phyloP scores from a whole-genome alignment of 2,797 vertebrate genomes.

The Acrossocheilus fasciatus region DNA sequence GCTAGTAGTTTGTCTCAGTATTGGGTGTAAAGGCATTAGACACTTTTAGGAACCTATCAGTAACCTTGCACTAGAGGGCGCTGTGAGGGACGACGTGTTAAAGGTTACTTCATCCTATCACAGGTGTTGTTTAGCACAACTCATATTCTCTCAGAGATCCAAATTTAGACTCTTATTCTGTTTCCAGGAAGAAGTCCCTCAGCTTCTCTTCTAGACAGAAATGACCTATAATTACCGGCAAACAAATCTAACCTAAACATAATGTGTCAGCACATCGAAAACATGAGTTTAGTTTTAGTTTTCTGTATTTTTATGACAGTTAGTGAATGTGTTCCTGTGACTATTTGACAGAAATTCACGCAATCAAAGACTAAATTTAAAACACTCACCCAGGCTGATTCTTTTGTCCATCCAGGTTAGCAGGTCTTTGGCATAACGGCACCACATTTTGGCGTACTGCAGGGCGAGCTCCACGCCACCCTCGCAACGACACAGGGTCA shows the following conservation, averaged over 20 bases:
- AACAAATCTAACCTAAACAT: slow-evolving; percentile 8
- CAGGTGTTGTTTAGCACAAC: slow-evolving; percentile 23
- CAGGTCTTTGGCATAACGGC: slow-evolving; percentile 92
- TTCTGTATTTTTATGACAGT: not conserved
- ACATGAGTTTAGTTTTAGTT: not conserved
- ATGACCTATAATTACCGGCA: slow-evolving; percentile 6
- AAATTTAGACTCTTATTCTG: slow-evolving; percentile 27
- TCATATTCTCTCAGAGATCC: slow-evolving; percentile 2
- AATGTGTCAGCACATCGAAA: not conserved
- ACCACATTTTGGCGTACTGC: slow-evolving; percentile 92
- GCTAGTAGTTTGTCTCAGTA: not conserved
- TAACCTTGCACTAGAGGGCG: not conserved
- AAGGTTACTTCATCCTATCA: slow-evolving; percentile 34
- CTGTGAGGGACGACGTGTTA: not conserved
- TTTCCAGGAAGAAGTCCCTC: slow-evolving; percentile 27
- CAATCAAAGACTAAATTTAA: not conserved
- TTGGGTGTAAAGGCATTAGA: not conserved
- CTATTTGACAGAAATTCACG: not conserved
- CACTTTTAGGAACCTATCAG: not conserved
- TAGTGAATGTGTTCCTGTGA: not conserved
- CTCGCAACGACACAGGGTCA: slow-evolving; percentile 83
- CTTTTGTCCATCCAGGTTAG: slow-evolving; percentile 92
- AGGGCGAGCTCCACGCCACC: slow-evolving; percentile 89
- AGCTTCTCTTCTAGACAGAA: not conserved
- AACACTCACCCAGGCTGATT: slow-evolving; percentile 83